Evolutionary conservation across 2,113 vertebrate genomes (phyloP), one percentile per base, ranked within the genome.

Genomic region (Neodon shergylaensis): DNA sequence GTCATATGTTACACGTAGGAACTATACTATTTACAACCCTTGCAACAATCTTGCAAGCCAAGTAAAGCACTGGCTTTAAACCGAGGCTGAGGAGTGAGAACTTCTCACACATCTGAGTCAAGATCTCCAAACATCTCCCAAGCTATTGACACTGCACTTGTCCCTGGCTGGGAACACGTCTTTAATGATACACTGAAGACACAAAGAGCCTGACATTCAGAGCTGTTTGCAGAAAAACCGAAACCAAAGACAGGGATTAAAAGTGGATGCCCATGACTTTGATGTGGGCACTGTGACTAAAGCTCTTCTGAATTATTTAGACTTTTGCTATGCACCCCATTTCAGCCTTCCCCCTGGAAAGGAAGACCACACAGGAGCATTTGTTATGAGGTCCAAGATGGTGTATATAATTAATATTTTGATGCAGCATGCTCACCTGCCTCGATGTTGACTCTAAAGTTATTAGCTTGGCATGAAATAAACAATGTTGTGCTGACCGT

Each of bases 321-420:
- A 88, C 87, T 21, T 1, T 24, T 94, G 82, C 73, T 90, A 87
- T 89, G 94, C 84, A 98, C 93, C 66, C 77, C 73, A 95, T 93
- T 96, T 92, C 85, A 96, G 95, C 82, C 92, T 95, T 85, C 96
- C 82, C 84, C 96, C 82, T 28, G 19, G 84, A 97, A 68, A 98
- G 89, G 92, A 95, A 88, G 91, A 74, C 74, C 91, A 52, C 63
- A 90, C 65, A 3, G 47, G 90, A 97, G 58, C 94, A 96, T 94
- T 96, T 95, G 96, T 88, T 87, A 44, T 61, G 77, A 78, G 81
- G 86, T 85, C 94, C 86, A 97, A 97, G 81, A 97, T 9, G 61
- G 68, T 91, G 90, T 90, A 42, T 90, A 42, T 96, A 98, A 98
- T 98, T 98, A 98, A 98, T 98, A 98, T 96, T 97, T 95, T 84